Percentiles rank a stretch among this genome's conserved stretches.
Evolutionary conservation across 37 sponge, comb jelly and placozoan species (phyloP).

Genomic region (Diacarnus erythraeanus): DNA sequence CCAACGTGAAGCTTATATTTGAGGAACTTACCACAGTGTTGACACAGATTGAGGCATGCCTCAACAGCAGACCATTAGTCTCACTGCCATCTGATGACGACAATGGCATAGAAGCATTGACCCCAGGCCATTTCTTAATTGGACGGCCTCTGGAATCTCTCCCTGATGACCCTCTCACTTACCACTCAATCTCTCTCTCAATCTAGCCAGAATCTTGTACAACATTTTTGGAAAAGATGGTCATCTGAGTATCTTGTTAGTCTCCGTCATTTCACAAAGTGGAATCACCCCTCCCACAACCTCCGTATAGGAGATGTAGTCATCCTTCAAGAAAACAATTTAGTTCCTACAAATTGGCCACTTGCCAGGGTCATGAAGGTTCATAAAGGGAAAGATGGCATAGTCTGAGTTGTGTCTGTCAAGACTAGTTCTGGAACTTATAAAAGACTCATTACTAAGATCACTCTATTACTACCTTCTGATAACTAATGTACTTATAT

Average conservation of each 20-base stretch:
- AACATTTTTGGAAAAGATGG: background rate
- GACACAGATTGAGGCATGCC: too few relatives aligned
- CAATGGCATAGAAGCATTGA: too few relatives aligned
- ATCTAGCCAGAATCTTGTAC: background rate
- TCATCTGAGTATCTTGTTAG: background rate
- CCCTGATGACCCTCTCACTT: background rate
- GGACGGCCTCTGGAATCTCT: background rate
- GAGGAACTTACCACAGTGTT: too few relatives aligned
- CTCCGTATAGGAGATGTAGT: background rate
- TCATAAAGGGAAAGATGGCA: background rate
- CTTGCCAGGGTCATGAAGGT: background rate
- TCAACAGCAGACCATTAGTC: too few relatives aligned
- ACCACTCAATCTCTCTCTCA: background rate
- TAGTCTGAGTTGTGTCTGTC: background rate
- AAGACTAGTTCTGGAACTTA: background rate
- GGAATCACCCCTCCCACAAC: background rate
- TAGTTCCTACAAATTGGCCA: background rate
- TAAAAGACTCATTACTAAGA: background rate
- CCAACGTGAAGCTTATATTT: too few relatives aligned
- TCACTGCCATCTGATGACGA: background rate
- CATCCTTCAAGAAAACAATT: background rate
- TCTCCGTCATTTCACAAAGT: background rate
- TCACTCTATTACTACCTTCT: background rate
- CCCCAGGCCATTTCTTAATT: too few relatives aligned
- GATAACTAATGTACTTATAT: background rate